These are phyloP conservation scores for Electrona antarctica DNA, from an alignment of 2,113 vertebrate species.

Conservation along the genomic window DNA sequence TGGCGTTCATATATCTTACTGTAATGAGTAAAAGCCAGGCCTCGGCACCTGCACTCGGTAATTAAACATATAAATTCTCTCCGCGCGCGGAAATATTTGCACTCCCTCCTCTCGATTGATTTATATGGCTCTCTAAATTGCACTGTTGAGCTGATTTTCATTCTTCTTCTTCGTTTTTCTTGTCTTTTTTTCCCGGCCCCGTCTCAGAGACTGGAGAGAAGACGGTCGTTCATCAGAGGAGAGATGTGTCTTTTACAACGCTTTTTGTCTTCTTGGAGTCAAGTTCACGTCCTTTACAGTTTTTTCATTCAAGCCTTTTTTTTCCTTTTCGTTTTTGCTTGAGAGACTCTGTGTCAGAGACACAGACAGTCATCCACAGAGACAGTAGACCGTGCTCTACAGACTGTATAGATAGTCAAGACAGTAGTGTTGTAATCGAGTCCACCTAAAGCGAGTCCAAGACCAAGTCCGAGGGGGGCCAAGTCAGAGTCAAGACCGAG, in stretches of 20 bases:
- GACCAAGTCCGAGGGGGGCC: no score
- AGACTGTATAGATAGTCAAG: no score
- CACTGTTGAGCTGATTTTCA: slow-evolving; percentile 78
- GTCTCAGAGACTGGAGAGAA: slow-evolving; percentile 39
- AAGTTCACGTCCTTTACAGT: slow-evolving; percentile 25
- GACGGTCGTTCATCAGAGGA: slow-evolving; percentile 66
- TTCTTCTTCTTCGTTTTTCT: slow-evolving; percentile 40
- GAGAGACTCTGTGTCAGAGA: neutral
- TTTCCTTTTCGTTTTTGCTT: slow-evolving; percentile 15
- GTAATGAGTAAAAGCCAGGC: slow-evolving; percentile 80
- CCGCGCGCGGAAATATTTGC: slow-evolving; percentile 77
- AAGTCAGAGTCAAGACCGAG: no score
- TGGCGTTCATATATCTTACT: slow-evolving; percentile 80
- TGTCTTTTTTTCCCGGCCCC: slow-evolving; percentile 10
- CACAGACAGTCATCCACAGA: no score
- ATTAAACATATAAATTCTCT: slow-evolving; percentile 87
- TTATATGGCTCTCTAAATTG: slow-evolving; percentile 78
- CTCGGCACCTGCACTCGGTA: slow-evolving; percentile 80
- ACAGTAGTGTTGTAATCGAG: no score
- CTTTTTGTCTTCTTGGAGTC: slow-evolving; percentile 45
- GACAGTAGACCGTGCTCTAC: no score
- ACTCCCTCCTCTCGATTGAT: slow-evolving; percentile 77
- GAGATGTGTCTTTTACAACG: slow-evolving; percentile 65
- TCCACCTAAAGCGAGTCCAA: no score
- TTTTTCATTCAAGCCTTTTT: slow-evolving; percentile 25